A percentile compares a stretch with the other conserved stretches of the same genome.
Evolutionary conservation across 2,888 invertebrate genomes (phyloP).

Genomic region (Tetanocera ferruginea): DNA sequence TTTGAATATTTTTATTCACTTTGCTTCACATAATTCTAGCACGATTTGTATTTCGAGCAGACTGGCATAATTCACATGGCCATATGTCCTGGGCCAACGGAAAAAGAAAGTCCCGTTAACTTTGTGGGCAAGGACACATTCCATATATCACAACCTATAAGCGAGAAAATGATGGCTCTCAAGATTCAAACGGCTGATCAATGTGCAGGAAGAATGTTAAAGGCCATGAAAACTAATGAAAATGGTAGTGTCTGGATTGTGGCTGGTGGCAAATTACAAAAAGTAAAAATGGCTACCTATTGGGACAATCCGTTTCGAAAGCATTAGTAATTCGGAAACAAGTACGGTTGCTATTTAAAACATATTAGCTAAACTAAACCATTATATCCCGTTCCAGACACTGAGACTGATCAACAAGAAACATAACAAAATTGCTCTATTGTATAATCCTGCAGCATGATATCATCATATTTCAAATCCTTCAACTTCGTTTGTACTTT

Average conservation of each 20-base stretch:
- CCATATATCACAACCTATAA: slow-evolving; percentile 42
- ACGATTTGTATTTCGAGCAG: slow-evolving; percentile 39
- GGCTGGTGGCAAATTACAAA: slow-evolving; percentile 58
- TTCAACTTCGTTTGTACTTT: no score
- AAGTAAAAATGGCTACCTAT: slow-evolving; percentile 32
- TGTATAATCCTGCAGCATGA: no score
- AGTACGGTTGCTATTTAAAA: no score
- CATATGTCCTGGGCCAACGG: slow-evolving; percentile 48
- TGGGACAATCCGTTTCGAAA: background rate
- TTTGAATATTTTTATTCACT: no score
- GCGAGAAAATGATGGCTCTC: slow-evolving; percentile 30
- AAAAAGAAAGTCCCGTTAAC: slow-evolving; percentile 34
- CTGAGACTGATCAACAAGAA: no score
- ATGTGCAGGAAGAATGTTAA: slow-evolving; percentile 61
- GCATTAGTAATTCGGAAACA: no score
- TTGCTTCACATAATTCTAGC: slow-evolving; percentile 18
- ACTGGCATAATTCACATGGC: slow-evolving; percentile 45
- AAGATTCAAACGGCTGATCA: slow-evolving; percentile 41
- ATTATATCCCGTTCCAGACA: no score
- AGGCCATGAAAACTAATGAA: slow-evolving; percentile 60
- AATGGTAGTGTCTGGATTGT: slow-evolving; percentile 66
- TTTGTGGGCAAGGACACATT: slow-evolving; percentile 45
- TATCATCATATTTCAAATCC: no score
- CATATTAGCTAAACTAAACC: no score
- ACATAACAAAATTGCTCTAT: no score